phyloP scores from a whole-genome alignment of 2,113 vertebrate species.

The Oophaga pumilio region DNA sequence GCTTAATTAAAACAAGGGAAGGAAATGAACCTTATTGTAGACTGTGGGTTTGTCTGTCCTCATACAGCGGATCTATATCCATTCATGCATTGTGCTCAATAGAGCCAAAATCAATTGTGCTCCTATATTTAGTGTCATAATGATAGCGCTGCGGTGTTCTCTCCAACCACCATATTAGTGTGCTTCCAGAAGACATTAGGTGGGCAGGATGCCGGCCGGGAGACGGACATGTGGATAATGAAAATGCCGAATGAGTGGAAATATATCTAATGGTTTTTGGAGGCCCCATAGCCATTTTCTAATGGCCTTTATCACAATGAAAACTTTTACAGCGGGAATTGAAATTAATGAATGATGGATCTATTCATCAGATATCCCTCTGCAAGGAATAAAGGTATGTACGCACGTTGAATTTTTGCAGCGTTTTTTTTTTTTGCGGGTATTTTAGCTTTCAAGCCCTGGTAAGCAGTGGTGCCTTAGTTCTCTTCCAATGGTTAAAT shows the following conservation, averaged over 20 bases:
- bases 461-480: not conserved
- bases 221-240: not conserved
- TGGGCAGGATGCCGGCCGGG: not conserved
- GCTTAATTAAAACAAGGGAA: conserved; percentile 8
- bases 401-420: too few species aligned
- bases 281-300: not conserved
- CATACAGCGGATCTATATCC: not conserved
- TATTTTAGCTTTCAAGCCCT: not conserved
- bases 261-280: not conserved
- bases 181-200: not conserved
- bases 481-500: too few species aligned
- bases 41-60: not conserved
- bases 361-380: not conserved
- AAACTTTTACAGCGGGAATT: not conserved
- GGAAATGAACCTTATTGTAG: not conserved
- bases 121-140: conserved; percentile 20
- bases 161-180: not conserved
- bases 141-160: not conserved
- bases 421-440: too few species aligned
- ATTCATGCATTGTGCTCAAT: not conserved
- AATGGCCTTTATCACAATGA: not conserved
- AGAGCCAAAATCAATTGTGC: not conserved
- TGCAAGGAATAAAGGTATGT: not conserved
- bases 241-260: not conserved
- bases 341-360: not conserved